Evolutionary conservation across 2,113 vertebrate genomes (phyloP), one percentile per base, ranked within the genome.

Genomic region (Peromyscus maniculatus): DNA sequence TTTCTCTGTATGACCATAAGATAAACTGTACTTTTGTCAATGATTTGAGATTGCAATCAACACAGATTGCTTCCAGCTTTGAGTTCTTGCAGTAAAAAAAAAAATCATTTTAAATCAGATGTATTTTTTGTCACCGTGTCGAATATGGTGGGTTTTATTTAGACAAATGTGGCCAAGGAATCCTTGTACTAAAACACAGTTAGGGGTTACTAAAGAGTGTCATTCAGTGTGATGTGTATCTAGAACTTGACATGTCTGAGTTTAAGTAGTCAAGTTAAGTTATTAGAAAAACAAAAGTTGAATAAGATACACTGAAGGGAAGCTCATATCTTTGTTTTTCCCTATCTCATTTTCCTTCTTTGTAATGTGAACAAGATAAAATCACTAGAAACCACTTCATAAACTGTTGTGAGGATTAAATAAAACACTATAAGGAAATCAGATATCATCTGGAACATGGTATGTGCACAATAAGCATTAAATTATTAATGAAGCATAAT

Each of bases 1-100:
- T 88, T 9, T 96, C 95, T 96, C 49, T 86, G 26, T 49, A 10
- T 77, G 62, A 77, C 71, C 33, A 88, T 52, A 74, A 39, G 89
- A 89, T 75, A 97, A 91, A 6, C 0, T 15, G 67, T 89, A 67
- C 57, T 72, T 87, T 21, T 80, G 28, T 66, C 72, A 78, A 62
- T 67, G 12, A 80, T 22, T 79, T 87, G 36, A 78, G 7, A 5
- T 74, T 82, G 12, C 3, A 86, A 62, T 12, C 43, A 92, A 64
- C 33, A 75, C 36, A 92, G 74, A 93, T 78, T 91, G 11, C 4
- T 91, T 67, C 64, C 7, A 93, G 39, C 52, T 69, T 62, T 83
- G 49, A 71, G 19, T 78, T 87, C 19, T 22, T 57, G 95, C 5
- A 93, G 33, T 10, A 92, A 49, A 55, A 55, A 43, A 43, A 43